These are phyloP conservation scores for Progne subis DNA, from an alignment of 2,113 vertebrate species.

Conservation along the genomic window DNA sequence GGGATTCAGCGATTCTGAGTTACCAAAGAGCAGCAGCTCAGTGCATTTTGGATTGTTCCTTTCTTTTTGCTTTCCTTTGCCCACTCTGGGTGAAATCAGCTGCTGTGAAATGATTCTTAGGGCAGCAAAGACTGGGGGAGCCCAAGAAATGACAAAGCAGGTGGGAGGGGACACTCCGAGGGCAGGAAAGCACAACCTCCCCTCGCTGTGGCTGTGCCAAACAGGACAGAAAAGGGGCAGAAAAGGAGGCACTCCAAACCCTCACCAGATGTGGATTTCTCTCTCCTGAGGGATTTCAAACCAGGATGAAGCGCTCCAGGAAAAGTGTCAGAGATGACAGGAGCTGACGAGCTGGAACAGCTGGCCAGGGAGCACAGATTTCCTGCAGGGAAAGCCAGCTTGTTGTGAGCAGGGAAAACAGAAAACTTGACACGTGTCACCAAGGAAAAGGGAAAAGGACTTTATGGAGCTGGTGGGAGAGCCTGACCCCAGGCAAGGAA, in stretches of 20 bases:
- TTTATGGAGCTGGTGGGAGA: neutral
- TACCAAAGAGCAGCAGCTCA: neutral
- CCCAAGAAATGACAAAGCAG: neutral
- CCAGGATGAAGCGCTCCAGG: neutral
- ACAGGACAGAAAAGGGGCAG: neutral
- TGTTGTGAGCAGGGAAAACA: neutral
- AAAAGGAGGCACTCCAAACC: neutral
- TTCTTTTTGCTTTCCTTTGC: neutral
- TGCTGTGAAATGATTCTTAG: neutral
- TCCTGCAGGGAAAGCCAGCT: neutral
- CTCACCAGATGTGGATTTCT: neutral
- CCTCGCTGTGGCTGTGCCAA: neutral
- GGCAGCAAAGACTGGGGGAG: neutral
- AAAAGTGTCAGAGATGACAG: neutral
- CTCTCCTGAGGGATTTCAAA: neutral
- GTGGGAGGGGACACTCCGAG: fast-evolving
- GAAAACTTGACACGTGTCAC: neutral
- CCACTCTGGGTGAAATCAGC: neutral
- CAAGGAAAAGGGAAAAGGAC: neutral
- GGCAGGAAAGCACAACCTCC: neutral
- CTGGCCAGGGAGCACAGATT: neutral
- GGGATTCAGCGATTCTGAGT: neutral
- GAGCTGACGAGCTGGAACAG: constrained; percentile 2
- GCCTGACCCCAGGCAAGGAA: neutral
- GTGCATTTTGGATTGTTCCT: neutral